These are phyloP conservation scores for Drosophila neotestacea DNA, from an alignment of 2,888 invertebrate species.

Conservation along the genomic window DNA sequence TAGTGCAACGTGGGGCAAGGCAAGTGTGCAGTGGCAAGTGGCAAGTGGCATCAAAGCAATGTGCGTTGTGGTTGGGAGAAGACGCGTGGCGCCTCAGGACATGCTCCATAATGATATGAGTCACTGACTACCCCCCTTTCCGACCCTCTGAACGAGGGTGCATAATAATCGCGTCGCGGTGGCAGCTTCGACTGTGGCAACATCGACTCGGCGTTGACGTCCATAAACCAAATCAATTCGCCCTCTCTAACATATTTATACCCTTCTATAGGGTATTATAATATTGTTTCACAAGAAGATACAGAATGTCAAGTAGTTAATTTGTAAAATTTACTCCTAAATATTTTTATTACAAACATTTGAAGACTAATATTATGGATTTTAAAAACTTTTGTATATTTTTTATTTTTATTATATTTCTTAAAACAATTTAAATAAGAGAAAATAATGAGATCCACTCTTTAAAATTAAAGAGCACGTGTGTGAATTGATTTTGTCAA, in stretches of 20 bases:
- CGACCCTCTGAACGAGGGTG: constrained; percentile 47
- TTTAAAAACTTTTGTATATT: no score
- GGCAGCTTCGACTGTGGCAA: constrained; percentile 7
- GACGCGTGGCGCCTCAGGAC: constrained; percentile 75
- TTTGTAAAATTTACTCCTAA: no score
- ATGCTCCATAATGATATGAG: constrained; percentile 78
- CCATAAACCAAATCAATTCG: constrained; percentile 79
- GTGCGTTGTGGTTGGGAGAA: constrained; percentile 14
- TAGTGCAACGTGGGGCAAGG: constrained; percentile 6
- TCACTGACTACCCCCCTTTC: constrained; percentile 58
- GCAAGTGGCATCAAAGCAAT: constrained; percentile 56
- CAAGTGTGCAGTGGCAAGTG: constrained; percentile 35
- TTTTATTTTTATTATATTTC: no score
- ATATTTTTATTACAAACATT: no score
- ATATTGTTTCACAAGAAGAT: no score
- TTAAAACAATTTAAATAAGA: no score
- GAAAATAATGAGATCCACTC: no score
- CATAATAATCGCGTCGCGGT: constrained; percentile 74
- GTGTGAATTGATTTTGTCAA: no score
- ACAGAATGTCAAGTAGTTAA: no score
- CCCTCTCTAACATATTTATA: constrained; percentile 2
- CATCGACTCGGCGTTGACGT: constrained; percentile 64
- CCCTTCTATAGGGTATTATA: not conserved
- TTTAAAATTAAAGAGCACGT: no score
- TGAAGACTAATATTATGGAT: no score